Base-by-base conservation (phyloP, 1,140 invertebrate species). In the Babylonia areolata region DNA sequence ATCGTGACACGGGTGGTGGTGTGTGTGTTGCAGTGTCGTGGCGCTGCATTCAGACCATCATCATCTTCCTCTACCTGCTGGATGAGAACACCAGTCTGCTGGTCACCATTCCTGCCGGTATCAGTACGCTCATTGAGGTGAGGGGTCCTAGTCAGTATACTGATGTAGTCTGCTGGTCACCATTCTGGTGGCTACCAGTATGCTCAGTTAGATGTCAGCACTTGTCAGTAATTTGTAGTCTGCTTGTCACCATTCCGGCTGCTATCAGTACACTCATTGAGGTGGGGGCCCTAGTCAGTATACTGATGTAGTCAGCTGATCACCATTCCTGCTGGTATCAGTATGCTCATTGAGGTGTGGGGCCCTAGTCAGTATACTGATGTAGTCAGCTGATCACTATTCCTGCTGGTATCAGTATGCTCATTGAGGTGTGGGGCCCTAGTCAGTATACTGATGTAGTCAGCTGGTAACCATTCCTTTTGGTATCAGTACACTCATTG, bases 1-100 rank as follows among this genome's bases (percentile, higher is more conserved):
- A n/a, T n/a, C n/a, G n/a, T n/a, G n/a, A n/a, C n/a, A n/a, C n/a
- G n/a, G 17, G 1, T 51, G 46, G 28, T 6, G 23, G 64, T 12
- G 6, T 73, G 12, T 73, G 28, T 73, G 79, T 89, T 92, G 17
- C 86, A 94, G 96, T 99, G 9, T 89, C 99, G 15, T 99, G 99
- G 98, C 95, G 98, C 81, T 97, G 97, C 42, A 97, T 99, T 91
- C 99, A 98, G 85, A 98, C 99, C 93, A 95, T 96, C 75, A 95
- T 99, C n/a, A 96, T 99, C 87, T 98, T 99, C 92, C 94, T 99
- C 23, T 99, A 99, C 94, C 95, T 99, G 17, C 87, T 98, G 85
- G 98, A 99, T 91, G 97, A 99, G 94, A 96, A 97, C 87, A 98
- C 98, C 0, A 99, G 98, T 69, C 93, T 99, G 46, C 95, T 99